Evolutionary conservation across 2,888 invertebrate species (phyloP).

Genomic region (Cacoxenus indagator): DNA sequence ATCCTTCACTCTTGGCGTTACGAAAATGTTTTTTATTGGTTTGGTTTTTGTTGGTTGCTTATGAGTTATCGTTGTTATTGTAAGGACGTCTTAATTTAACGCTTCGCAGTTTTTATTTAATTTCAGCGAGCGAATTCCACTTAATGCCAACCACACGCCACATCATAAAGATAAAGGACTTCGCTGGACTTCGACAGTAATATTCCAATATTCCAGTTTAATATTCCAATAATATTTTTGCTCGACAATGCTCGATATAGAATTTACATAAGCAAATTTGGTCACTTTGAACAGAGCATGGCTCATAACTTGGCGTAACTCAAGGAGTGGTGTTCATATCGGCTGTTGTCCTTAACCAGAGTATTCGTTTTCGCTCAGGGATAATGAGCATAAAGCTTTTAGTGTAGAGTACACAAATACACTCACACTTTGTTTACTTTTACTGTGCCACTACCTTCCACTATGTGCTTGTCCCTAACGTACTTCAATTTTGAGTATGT

Average conservation of each 20-base stretch:
- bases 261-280: neutral
- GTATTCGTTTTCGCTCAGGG: neutral
- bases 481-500: neutral
- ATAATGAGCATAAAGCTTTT: neutral
- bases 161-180: neutral
- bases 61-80: neutral
- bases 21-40: neutral
- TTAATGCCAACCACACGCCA: neutral
- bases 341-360: neutral
- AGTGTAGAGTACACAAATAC: neutral
- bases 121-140: neutral
- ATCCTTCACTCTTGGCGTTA: neutral
- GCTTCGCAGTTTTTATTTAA: neutral
- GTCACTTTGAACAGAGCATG: neutral
- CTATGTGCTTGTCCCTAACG: neutral
- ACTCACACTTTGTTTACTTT: neutral
- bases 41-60: neutral
- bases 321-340: neutral
- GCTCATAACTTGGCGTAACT: neutral
- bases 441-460: neutral
- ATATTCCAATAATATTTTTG: neutral
- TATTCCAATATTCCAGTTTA: too few relatives aligned
- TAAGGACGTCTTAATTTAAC: neutral
- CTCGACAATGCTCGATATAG: neutral
- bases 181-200: neutral